Evolutionary conservation across 2,797 vertebrate genomes (phyloP), one percentile per base, ranked within the genome.

Genomic region (Gambelia wislizenii): DNA sequence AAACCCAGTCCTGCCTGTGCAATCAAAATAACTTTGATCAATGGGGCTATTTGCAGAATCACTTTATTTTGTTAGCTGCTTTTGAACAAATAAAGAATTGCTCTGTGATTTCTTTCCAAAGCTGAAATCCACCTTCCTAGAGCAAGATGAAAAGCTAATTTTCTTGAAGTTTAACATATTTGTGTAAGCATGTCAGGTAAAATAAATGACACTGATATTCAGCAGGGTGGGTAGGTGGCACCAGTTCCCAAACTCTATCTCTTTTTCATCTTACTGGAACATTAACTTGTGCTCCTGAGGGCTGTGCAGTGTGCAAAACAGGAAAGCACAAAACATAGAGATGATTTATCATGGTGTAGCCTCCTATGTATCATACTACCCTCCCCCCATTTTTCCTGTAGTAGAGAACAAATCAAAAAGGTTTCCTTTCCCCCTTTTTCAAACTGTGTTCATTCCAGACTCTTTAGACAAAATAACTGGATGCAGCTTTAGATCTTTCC

Each of bases 131-230:
- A 83, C 90, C 91, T 93, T 96, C 93, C 92, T 89, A 91, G 93
- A 94, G 92, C 88, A 96, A 96, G 93, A 95, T 89, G 94, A 93
- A 96, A 95, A 95, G 95, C 92, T 95, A 92, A 95, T 94, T 95
- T 95, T 96, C 95, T 90, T 94, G 91, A 90, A 91, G 85, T 94
- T 95, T 95, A 96, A 91, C 87, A 0, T 95, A 94, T 92, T 90
- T 94, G 92, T 95, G 91, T 92, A 89, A 61, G 42, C 88, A 86
- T 87, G 95, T 94, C 94, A 94, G 93, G 90, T 91, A 92, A 95
- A 95, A 96, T 90, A 94, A 94, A 95, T 92, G 95, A 90, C 95
- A 93, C 91, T 49, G 92, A 93, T 93, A 89, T 87, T 94, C 91
- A 77, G 56, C 13, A 14, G 76, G 89, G 89, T 27, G 89, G 92